Evolutionary conservation across 2,113 vertebrate genomes (phyloP), one percentile per base, ranked within the genome.

Genomic region (Colossoma macropomum): DNA sequence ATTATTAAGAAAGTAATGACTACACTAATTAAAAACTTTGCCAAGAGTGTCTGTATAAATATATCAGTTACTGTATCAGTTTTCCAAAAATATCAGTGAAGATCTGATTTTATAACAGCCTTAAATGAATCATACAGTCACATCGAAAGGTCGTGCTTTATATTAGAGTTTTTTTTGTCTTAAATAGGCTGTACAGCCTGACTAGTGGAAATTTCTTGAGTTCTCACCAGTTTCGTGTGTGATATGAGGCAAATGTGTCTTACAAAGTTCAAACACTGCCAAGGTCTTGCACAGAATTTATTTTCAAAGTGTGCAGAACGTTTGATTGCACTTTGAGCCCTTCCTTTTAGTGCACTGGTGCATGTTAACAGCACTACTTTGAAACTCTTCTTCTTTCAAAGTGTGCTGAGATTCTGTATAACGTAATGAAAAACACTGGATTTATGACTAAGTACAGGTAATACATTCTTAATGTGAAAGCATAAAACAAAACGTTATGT

Each of bases 401-500:
- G 72, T 0, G 38, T 75, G 90, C 88, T 83, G 81, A 69, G 65
- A 85, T 65, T 68, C 59, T 78, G 79, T 84, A 45, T 82, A 87
- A n/a, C 52, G 85, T 77, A 85, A 87, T 13, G 69, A 27, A 23
- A 85, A 21, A 81, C 85, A 86, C n/a, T 86, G 79, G 87, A 89
- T 91, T 89, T 85, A 88, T 87, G 56, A 71, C 16, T n/a, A 80
- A 85, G 84, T 74, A 79, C 87, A 87, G 86, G 88, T 90, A 83
- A 90, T 91, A 88, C 90, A 92, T 91, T 56, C 68, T 72, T 84
- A 87, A 91, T 87, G 85, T 79, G 87, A 82, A 86, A 84, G 87
- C 89, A 80, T 91, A 89, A 90, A 91, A 88, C 86, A 91, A 91
- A 91, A 89, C 88, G 89, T 86, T 50, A 82, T 79, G 74, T 69